These are phyloP conservation scores for Sebastes diploproa DNA, from an alignment of 2,797 vertebrate genomes.

Conservation along the genomic window DNA sequence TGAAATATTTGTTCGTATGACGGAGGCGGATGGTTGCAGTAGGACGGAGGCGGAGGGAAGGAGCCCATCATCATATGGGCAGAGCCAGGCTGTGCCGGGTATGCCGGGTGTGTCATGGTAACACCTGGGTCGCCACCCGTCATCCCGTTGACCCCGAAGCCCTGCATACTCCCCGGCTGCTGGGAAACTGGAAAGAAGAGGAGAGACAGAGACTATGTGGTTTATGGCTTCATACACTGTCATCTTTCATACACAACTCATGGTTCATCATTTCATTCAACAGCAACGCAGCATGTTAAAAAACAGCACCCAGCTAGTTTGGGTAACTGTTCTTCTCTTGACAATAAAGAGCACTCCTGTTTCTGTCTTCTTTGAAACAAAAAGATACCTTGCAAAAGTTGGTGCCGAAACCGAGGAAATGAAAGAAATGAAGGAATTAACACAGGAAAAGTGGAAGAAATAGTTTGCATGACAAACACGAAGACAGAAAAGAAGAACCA, in stretches of 20 bases:
- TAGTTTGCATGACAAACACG: too few relatives aligned
- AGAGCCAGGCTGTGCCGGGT: conserved; percentile 82
- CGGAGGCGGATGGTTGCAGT: conserved; percentile 95
- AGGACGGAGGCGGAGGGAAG: conserved; percentile 93
- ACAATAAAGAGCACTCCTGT: too few relatives aligned
- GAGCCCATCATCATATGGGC: conserved; percentile 84
- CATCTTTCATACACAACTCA: neutral
- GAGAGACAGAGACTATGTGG: neutral
- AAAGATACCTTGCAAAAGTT: too few relatives aligned
- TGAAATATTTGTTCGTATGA: conserved; percentile 94
- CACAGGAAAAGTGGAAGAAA: too few relatives aligned
- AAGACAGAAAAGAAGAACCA: too few relatives aligned
- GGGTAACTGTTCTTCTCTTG: too few relatives aligned
- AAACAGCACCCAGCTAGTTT: too few relatives aligned
- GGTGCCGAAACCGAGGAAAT: too few relatives aligned
- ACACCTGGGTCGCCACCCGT: conserved; percentile 60
- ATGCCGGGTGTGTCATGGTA: conserved; percentile 82
- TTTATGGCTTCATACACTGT: too few relatives aligned
- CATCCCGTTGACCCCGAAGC: conserved; percentile 87
- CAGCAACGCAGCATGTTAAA: too few relatives aligned
- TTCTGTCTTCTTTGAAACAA: too few relatives aligned
- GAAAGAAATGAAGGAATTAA: too few relatives aligned
- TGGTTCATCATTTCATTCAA: neutral
- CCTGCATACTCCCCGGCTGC: conserved; percentile 85
- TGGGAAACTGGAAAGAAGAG: conserved; percentile 82